These are phyloP conservation scores for Felis catus DNA, from an alignment of 2,113 vertebrate genomes.

Conservation along the genomic window DNA sequence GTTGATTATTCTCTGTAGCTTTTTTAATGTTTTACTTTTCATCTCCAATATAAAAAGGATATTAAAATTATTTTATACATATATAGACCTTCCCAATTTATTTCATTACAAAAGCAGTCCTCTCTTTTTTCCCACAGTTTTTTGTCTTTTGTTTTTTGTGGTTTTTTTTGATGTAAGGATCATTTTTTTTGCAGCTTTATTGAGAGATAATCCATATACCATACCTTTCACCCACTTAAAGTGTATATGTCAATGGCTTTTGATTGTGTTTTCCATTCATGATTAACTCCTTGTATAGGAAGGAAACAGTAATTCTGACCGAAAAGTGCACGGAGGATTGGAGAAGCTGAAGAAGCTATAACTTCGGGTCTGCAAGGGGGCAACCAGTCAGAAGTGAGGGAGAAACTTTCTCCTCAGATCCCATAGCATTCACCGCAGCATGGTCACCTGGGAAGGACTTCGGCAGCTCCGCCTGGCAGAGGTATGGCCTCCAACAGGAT, in stretches of 20 bases:
- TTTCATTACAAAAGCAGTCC: background rate
- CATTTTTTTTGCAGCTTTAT: constrained; percentile 4
- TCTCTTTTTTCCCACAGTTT: background rate
- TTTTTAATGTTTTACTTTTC: constrained; percentile 39
- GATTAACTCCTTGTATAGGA: background rate
- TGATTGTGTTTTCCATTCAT: background rate
- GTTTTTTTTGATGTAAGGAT: background rate
- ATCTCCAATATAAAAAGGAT: background rate
- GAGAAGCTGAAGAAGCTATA: background rate
- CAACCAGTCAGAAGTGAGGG: background rate
- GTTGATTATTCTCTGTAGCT: background rate
- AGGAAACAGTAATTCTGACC: background rate
- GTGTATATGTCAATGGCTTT: background rate
- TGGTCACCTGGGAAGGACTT: background rate
- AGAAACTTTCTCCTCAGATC: background rate
- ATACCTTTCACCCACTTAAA: background rate
- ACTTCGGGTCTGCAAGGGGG: background rate
- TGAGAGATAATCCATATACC: background rate
- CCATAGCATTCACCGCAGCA: background rate
- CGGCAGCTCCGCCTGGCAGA: background rate
- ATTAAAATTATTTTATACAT: constrained; percentile 5
- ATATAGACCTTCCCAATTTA: background rate
- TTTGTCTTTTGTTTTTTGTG: no score
- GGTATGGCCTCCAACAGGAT: background rate
- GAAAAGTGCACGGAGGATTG: background rate